Percentiles rank a stretch among this genome's conserved stretches.
Conservation (phyloP, 2,797 vertebrate species). For the Aplochiton taeniatus region DNA sequence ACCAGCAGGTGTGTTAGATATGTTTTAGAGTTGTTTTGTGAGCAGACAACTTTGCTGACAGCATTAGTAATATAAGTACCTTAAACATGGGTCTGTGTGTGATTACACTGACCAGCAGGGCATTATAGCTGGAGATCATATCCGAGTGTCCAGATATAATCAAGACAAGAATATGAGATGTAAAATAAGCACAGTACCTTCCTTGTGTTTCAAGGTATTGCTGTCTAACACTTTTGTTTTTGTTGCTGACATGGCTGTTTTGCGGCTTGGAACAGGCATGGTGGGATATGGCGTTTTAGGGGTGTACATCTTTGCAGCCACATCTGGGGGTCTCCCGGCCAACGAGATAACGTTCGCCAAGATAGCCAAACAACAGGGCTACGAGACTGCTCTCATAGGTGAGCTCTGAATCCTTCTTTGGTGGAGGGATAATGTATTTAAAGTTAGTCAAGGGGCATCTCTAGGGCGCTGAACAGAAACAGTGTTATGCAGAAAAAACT, state of each 20-base stretch:
- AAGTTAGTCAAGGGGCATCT: background rate
- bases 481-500: too few species aligned
- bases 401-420: background rate
- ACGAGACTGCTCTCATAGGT: conserved; percentile 87
- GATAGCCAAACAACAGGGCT: conserved; percentile 79
- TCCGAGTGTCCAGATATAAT: too few species aligned
- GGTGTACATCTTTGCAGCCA: conserved; percentile 81
- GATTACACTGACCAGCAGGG: too few species aligned
- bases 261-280: conserved; percentile 54
- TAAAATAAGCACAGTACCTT: background rate
- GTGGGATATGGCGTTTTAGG: conserved; percentile 49
- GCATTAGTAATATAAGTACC: too few species aligned
- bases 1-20: too few species aligned
- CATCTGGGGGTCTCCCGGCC: conserved; percentile 86
- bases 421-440: too few species aligned
- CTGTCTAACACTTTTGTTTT: background rate
- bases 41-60: too few species aligned
- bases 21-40: too few species aligned
- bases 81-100: too few species aligned
- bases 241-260: background rate
- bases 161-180: too few species aligned
- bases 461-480: background rate
- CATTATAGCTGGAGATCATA: too few species aligned
- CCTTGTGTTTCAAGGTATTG: background rate
- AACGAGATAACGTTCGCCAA: conserved; percentile 85